Evolutionary conservation across 2,888 invertebrate species (phyloP), one percentile per base, ranked within the genome.

Genomic region (Sarcophaga carnaria): DNA sequence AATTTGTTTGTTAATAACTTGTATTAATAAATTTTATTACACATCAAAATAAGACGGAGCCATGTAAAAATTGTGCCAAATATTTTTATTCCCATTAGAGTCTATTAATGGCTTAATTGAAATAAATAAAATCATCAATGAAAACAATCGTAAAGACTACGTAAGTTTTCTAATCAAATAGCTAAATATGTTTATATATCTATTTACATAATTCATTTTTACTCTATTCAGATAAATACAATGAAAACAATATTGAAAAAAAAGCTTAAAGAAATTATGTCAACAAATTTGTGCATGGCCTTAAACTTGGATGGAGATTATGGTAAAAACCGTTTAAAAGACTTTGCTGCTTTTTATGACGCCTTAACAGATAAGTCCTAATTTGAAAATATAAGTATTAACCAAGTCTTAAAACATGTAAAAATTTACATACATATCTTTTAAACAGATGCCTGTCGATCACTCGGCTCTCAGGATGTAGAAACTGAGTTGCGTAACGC

Each of bases 271-370:
- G 71, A 75, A 60, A 47, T 84, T 12, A 54, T 84, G 2, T 75
- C 84, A 17, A 75, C 22, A 45, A 70, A 67, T 69, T 49, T 79
- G 20, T 69, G 62, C 37, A 75, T 80, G 67, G 59, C 80, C 27
- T 60, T 80, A 37, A 85, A 80, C 22, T 27, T 80, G 67, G 76
- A 85, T 80, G 84, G 84, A 66, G 63, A 80, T 59, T 79, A 80
- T 54, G 79, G 84, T 10, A 84, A 80, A 60, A 69, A 64, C 22
- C 27, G 79, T 11, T 60, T 81, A 69, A 69, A 75, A 62, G 82
- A 82, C 45, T 27, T 45, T 27, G 27, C 27, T 27, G 27, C 4
- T 27, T 27, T 27, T 27, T 27, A 27, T 27, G 27, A 27, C 5
- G 27, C 27, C 27, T 5, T 27, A 27, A 27, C 27, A 27, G 5